Conservation (phyloP, 1,140 invertebrate genomes). For the Drosophila bipectinata region DNA sequence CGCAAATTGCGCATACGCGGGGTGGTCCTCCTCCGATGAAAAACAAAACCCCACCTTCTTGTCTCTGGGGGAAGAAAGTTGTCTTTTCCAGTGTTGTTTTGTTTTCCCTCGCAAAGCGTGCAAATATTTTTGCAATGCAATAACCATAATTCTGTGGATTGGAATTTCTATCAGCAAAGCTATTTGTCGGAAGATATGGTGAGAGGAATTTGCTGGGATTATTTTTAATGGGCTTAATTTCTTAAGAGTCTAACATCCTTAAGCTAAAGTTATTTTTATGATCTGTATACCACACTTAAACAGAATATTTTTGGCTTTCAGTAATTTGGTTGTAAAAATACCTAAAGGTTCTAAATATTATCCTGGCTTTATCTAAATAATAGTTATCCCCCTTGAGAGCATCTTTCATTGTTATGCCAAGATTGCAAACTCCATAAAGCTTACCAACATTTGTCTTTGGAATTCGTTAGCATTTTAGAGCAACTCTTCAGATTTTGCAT, state of each 20-base stretch:
- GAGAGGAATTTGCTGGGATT: not conserved
- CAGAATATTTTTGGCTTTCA: too few relatives aligned
- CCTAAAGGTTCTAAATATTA: not conserved
- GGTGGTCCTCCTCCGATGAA: slow-evolving; percentile 7
- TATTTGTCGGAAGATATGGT: not conserved
- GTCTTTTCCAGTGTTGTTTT: slow-evolving; percentile 8
- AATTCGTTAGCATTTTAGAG: slow-evolving; percentile 32
- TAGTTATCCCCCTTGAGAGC: not conserved
- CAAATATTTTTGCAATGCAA: slow-evolving; percentile 14
- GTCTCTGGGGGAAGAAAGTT: slow-evolving; percentile 6
- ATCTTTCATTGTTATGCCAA: slow-evolving; percentile 1
- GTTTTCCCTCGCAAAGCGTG: not conserved
- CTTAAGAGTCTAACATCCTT: not conserved
- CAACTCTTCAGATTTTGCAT: slow-evolving; percentile 15
- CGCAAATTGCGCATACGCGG: slow-evolving; percentile 42
- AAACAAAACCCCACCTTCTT: slow-evolving; percentile 3
- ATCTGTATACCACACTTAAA: not conserved
- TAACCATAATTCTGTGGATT: slow-evolving; percentile 7
- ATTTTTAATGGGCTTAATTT: not conserved
- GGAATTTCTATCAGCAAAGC: slow-evolving; percentile 1
- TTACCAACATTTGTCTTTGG: slow-evolving; percentile 27
- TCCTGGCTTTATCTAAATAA: not conserved
- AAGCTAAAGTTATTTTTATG: not conserved
- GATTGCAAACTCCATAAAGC: slow-evolving; percentile 37
- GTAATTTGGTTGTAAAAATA: too few relatives aligned